These are phyloP conservation scores for Tipula confusa DNA, from an alignment of 2,888 invertebrate species.

Conservation along the genomic window DNA sequence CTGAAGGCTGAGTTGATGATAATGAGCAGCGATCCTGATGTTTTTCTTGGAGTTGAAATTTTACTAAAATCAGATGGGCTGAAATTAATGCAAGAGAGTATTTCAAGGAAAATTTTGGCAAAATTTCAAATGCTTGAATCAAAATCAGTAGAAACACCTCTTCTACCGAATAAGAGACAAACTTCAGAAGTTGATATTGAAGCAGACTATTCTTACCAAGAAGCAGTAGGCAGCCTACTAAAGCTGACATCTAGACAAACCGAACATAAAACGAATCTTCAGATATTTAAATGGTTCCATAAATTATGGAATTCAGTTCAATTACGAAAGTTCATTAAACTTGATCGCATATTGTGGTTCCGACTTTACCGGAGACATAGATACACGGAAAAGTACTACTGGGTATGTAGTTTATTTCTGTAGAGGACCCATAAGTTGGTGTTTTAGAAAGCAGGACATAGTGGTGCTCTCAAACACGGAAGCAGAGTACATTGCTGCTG, in stretches of 20 bases:
- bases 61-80: background rate
- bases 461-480: background rate
- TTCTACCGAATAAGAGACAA: background rate
- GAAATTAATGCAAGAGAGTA: background rate
- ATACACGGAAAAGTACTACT: background rate
- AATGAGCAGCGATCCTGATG: background rate
- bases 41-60: background rate
- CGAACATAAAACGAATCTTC: background rate
- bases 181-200: background rate
- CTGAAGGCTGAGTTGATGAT: background rate
- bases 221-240: background rate
- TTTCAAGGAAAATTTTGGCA: background rate
- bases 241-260: background rate
- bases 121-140: background rate
- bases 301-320: background rate
- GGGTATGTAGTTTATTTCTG: background rate
- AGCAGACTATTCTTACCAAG: background rate
- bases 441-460: background rate
- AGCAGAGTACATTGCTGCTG: background rate
- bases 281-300: background rate
- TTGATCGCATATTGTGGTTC: background rate
- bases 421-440: background rate
- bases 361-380: background rate
- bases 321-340: background rate
- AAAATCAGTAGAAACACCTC: background rate